Conservation (phyloP, 2,113 vertebrate species). For the Macquaria ambigua region DNA sequence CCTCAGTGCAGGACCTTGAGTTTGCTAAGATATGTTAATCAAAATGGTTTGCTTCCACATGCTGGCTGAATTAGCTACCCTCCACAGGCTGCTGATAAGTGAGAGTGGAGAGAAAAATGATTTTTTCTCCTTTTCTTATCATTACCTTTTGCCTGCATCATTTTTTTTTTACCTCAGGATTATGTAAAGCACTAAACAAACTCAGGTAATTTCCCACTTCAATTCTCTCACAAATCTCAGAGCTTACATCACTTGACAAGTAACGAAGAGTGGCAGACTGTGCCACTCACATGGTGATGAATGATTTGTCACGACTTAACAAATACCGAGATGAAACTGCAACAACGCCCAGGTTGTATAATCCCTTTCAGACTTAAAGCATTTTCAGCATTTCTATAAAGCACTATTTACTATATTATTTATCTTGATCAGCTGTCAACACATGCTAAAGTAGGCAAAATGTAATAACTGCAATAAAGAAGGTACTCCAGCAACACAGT, state of each 20-base stretch:
- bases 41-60: conserved; percentile 44
- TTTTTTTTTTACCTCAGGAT: neutral
- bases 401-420: neutral
- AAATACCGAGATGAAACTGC: neutral
- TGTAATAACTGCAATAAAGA: conserved; percentile 6
- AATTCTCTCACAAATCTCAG: conserved; percentile 6
- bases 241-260: conserved; percentile 10
- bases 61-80: conserved; percentile 31
- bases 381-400: neutral
- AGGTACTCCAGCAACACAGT: neutral
- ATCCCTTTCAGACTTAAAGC: neutral
- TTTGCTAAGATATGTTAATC: conserved; percentile 61
- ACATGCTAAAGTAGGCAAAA: neutral
- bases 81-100: conserved; percentile 38
- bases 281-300: neutral
- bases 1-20: conserved; percentile 48
- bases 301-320: conserved; percentile 38
- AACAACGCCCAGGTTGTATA: neutral
- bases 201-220: conserved; percentile 51
- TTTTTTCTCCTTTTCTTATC: conserved; percentile 29
- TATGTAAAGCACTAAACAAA: conserved; percentile 12
- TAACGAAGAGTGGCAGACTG: conserved; percentile 7
- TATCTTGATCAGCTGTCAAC: neutral
- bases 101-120: conserved; percentile 17
- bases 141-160: conserved; percentile 36